Conservation (phyloP, 2,888 invertebrate genomes). For the Lasioglossum morio region DNA sequence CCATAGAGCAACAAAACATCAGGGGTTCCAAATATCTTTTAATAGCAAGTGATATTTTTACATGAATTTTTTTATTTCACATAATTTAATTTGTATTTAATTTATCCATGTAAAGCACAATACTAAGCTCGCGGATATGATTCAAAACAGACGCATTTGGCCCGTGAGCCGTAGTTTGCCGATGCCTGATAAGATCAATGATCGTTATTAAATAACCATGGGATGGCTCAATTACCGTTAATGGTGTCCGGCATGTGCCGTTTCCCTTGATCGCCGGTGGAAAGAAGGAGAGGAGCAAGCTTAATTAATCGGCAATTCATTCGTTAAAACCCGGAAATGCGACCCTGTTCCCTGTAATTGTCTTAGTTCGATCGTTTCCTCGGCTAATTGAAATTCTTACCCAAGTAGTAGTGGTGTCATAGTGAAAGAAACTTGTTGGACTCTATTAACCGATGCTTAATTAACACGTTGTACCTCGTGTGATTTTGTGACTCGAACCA, state of each 20-base stretch:
- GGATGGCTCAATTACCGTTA: constrained; percentile 78
- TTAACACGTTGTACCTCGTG: constrained; percentile 52
- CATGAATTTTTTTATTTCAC: too few relatives aligned
- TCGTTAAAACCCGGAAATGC: constrained; percentile 79
- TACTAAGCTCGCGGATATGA: too few relatives aligned
- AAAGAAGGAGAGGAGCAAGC: constrained; percentile 64
- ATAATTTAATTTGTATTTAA: too few relatives aligned
- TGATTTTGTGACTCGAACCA: background rate
- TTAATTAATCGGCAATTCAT: constrained; percentile 79
- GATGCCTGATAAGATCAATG: constrained; percentile 52
- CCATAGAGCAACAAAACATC: too few relatives aligned
- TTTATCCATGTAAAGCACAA: too few relatives aligned
- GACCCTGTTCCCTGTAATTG: constrained; percentile 78
- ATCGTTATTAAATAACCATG: constrained; percentile 71
- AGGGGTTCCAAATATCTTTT: too few relatives aligned
- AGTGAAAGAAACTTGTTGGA: constrained; percentile 47
- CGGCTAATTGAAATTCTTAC: constrained; percentile 77
- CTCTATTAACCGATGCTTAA: constrained; percentile 64
- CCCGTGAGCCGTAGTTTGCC: too few relatives aligned
- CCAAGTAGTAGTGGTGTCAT: constrained; percentile 59
- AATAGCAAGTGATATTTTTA: too few relatives aligned
- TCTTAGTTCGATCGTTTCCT: constrained; percentile 74
- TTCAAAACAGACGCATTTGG: too few relatives aligned
- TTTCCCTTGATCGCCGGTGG: constrained; percentile 40
- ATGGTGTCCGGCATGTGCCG: constrained; percentile 62